Conservation (phyloP, 1,140 invertebrate genomes). For the Drosophila serrata region DNA sequence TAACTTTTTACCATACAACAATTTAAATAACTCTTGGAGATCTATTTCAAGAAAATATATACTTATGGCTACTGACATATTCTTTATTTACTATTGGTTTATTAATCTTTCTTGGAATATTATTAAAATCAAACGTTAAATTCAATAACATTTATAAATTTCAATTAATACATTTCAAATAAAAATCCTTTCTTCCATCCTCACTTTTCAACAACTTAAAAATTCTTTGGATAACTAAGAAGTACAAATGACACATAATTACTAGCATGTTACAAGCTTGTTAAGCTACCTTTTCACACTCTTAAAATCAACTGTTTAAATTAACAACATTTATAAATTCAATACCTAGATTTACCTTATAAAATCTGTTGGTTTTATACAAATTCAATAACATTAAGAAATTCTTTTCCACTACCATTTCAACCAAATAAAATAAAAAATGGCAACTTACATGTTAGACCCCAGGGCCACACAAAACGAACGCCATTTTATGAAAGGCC, state of each 20-base stretch:
- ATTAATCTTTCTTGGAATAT: too few relatives aligned
- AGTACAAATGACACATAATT: too few relatives aligned
- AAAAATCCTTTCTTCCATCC: too few relatives aligned
- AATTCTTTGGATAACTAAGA: neutral
- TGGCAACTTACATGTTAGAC: slow-evolving; percentile 45
- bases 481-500: slow-evolving; percentile 38
- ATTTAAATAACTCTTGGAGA: too few relatives aligned
- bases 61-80: too few relatives aligned
- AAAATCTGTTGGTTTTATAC: fast-evolving
- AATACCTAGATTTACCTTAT: neutral
- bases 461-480: slow-evolving; percentile 6
- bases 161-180: too few relatives aligned
- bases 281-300: neutral
- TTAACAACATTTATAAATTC: fast-evolving
- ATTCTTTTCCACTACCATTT: neutral
- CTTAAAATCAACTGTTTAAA: neutral
- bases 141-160: neutral
- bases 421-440: slow-evolving; percentile 27
- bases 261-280: neutral
- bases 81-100: too few relatives aligned
- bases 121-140: neutral
- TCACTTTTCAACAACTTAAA: neutral
- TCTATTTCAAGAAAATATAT: too few relatives aligned
- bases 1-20: too few relatives aligned
- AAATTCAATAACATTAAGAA: neutral